A percentile compares a stretch with the other conserved stretches of the same genome.
Conservation (phyloP, 2,888 invertebrate species). For the Chydorus sphaericus region DNA sequence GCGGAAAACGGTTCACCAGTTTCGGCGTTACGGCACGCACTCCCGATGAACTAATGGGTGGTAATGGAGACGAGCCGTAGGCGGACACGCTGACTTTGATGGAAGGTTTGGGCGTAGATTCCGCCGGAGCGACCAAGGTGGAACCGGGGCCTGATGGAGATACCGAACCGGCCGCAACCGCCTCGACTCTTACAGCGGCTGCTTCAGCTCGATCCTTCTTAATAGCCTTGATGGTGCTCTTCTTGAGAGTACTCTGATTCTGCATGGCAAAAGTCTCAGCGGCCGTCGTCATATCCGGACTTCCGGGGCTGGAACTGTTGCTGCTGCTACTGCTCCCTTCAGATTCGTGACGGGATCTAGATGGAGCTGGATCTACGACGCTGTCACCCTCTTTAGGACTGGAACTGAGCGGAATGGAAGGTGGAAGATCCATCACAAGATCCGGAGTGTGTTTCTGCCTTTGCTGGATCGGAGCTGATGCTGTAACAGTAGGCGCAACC, state of each 20-base stretch:
- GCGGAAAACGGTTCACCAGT: constrained; percentile 45
- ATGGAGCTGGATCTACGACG: constrained; percentile 21
- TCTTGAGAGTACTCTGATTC: constrained; percentile 61
- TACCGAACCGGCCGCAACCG: constrained; percentile 16
- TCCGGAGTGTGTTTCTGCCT: constrained; percentile 47
- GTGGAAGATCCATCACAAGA: constrained; percentile 68
- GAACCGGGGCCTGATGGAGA: constrained; percentile 16
- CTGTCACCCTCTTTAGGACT: constrained; percentile 27
- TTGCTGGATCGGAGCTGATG: constrained; percentile 16
- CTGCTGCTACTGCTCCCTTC: constrained; percentile 20
- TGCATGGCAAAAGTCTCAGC: constrained; percentile 65
- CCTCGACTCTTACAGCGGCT: constrained; percentile 20
- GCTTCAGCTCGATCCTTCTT: constrained; percentile 21
- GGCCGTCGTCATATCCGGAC: constrained; percentile 50
- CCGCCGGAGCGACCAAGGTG: constrained; percentile 17
- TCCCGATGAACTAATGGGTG: constrained; percentile 24
- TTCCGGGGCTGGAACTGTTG: constrained; percentile 26
- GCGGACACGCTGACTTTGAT: constrained; percentile 3
- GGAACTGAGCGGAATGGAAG: constrained; percentile 29
- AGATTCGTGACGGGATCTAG: constrained; percentile 10
- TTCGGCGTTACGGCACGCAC: constrained; percentile 46
- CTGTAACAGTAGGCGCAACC: background rate
- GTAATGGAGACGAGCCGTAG: background rate
- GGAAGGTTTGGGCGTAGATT: constrained; percentile 17
- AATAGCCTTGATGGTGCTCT: constrained; percentile 25